These are phyloP conservation scores for Cheiracanthium punctorium DNA, from an alignment of 2,888 invertebrate species.

Conservation along the genomic window DNA sequence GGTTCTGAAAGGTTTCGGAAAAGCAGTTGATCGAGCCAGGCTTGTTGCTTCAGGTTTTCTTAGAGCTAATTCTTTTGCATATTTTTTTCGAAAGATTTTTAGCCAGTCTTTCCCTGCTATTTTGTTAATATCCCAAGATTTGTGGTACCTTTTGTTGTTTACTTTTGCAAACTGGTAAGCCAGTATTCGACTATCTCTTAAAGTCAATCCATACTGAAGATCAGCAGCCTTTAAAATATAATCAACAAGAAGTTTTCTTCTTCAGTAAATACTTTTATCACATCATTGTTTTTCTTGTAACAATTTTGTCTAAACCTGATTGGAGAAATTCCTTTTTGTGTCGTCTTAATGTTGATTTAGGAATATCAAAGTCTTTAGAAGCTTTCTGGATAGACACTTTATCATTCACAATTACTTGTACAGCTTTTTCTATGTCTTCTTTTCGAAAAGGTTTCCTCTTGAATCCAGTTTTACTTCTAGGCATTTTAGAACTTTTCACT, in stretches of 20 bases:
- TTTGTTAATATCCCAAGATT: background rate
- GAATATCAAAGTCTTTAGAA: background rate
- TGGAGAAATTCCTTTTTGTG: background rate
- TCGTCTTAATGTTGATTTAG: background rate
- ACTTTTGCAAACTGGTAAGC: background rate
- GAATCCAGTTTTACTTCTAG: background rate
- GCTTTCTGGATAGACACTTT: background rate
- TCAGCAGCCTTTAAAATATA: background rate
- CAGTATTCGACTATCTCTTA: background rate
- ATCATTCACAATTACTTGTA: background rate
- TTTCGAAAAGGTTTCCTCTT: background rate
- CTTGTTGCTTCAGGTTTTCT: slow-evolving; percentile 20
- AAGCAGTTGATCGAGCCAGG: background rate
- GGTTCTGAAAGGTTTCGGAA: background rate
- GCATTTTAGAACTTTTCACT: background rate
- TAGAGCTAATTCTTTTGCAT: background rate
- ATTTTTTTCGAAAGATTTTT: background rate
- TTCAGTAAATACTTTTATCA: background rate
- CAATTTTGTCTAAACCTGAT: background rate
- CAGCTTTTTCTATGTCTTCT: background rate
- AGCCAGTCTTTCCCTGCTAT: background rate
- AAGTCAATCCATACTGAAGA: background rate
- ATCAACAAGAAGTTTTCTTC: background rate
- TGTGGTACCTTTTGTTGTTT: background rate
- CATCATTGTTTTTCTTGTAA: background rate